Conservation (phyloP, 2,113 vertebrate genomes). For the Brachyhypopomus gauderio region DNA sequence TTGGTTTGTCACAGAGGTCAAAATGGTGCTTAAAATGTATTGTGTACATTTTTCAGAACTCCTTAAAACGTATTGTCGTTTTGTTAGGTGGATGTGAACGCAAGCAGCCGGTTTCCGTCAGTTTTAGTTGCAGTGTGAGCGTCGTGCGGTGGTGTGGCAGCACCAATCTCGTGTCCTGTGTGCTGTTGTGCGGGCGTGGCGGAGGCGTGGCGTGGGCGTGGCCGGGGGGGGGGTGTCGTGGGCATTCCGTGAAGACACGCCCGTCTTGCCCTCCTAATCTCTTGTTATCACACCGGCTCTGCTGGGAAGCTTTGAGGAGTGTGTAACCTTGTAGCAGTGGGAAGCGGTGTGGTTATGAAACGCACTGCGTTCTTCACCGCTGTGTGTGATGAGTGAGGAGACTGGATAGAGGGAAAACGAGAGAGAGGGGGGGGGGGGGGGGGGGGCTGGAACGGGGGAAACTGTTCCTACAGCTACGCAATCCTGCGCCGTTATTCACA, state of each 20-base stretch:
- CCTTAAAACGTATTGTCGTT: no score
- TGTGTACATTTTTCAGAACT: no score
- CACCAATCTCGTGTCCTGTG: not conserved
- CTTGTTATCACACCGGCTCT: not conserved
- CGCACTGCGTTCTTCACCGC: not conserved
- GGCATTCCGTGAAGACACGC: not conserved
- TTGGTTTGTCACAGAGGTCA: no score
- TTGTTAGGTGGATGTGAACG: no score
- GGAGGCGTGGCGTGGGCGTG: not conserved
- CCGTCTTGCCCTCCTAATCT: not conserved
- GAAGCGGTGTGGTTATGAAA: not conserved
- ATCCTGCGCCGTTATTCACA: not conserved
- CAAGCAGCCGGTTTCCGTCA: not conserved
- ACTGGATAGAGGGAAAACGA: not conserved
- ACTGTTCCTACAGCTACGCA: not conserved
- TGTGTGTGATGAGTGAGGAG: not conserved
- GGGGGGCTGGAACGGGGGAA: not conserved
- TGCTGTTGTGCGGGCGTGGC: not conserved
- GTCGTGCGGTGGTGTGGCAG: not conserved
- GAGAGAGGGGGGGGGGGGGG: not conserved
- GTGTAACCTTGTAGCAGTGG: not conserved
- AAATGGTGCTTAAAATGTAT: no score
- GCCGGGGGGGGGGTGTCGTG: no score
- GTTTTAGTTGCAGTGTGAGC: not conserved
- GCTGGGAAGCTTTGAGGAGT: not conserved